Evolutionary conservation across 92 coral and sea anemone genomes (phyloP).

Genomic region (Zoanthus solanderi): DNA sequence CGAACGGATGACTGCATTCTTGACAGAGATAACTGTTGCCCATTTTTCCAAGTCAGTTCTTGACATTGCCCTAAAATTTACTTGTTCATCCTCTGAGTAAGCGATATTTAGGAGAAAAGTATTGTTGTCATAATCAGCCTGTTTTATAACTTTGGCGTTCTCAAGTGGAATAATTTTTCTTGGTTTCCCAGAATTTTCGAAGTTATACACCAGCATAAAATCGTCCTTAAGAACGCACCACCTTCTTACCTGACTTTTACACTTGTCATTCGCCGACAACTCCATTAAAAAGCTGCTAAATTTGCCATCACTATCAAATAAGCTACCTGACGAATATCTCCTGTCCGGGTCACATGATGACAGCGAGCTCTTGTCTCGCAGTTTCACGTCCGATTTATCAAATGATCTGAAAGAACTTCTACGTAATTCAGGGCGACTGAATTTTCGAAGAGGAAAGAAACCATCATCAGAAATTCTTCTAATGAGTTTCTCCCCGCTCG

Average conservation of each 20-base stretch:
- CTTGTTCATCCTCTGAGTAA: conserved; percentile 68
- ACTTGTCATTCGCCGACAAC: conserved; percentile 67
- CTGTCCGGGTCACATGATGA: conserved; percentile 45
- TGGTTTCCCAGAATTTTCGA: conserved; percentile 70
- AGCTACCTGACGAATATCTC: conserved; percentile 82
- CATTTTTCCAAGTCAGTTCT: conserved; percentile 93
- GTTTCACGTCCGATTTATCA: conserved; percentile 73
- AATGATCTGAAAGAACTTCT: conserved; percentile 78
- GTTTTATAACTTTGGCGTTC: conserved; percentile 69
- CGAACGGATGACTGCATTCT: conserved; percentile 75
- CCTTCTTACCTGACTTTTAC: conserved; percentile 89
- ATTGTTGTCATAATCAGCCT: conserved; percentile 66
- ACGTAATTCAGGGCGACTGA: conserved; percentile 76
- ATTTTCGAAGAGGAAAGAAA: conserved; percentile 70
- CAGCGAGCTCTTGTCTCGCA: conserved; percentile 55
- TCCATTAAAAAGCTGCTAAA: conserved; percentile 92
- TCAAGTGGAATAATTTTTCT: conserved; percentile 65
- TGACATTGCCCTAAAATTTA: conserved; percentile 80
- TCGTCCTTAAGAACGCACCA: conserved; percentile 93
- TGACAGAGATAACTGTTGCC: conserved; percentile 90
- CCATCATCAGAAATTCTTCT: conserved; percentile 82
- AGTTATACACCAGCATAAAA: conserved; percentile 71
- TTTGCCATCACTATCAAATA: conserved; percentile 91
- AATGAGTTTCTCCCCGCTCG: conserved; percentile 75
- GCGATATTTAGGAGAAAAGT: conserved; percentile 77